Evolutionary conservation across 2,797 vertebrate species (phyloP), one percentile per base, ranked within the genome.

Genomic region (Girardinus metallicus): DNA sequence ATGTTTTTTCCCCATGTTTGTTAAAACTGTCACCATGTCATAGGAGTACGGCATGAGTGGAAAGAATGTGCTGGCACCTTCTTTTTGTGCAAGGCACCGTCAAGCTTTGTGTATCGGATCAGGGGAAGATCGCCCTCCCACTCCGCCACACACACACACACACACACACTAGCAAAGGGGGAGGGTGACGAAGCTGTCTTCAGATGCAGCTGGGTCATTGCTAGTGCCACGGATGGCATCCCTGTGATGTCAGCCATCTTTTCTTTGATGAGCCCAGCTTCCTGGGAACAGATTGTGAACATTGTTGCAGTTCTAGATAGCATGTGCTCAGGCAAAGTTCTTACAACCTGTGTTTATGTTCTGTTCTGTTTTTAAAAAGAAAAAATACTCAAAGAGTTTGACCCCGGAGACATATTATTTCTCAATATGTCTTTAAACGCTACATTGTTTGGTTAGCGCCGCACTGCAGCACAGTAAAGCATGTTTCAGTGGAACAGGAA

Each of bases 261-360:
- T 31, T 71, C 81, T 87, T 85, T 89, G 91, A 93, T 93, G 91
- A 94, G 87, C 86, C 93, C 90, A 93, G 80, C 89, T 90, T 92
- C 92, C 87, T 93, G 60, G 80, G 80, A 90, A 86, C 70, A 88
- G 76, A 88, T 83, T 84, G 71, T 77, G 29, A 43, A 21, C 23
- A 66, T 44, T 21, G 5, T 51, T 51, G 62, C 74, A 55, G 53
- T 64, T 85, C 80, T 10, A n/a, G 72, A 80, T 71, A 80, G 60
- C 34, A 36, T 23, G 9, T 12, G 18, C 64, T 70, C 66, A 41
- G 39, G 21, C 39, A 43, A 70, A 9, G 3, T 43, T 43, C 21
- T 43, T 18, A 21, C 4, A 26, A 12, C 43, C 23, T 15, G 23
- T 70, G 26, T 43, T 70, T 43, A 13, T 26, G 36, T 70, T 41